Percentiles rank a stretch among this genome's conserved stretches.
These are phyloP conservation scores for Lontra canadensis DNA, from an alignment of 2,113 vertebrate species.

Conservation along the genomic window DNA sequence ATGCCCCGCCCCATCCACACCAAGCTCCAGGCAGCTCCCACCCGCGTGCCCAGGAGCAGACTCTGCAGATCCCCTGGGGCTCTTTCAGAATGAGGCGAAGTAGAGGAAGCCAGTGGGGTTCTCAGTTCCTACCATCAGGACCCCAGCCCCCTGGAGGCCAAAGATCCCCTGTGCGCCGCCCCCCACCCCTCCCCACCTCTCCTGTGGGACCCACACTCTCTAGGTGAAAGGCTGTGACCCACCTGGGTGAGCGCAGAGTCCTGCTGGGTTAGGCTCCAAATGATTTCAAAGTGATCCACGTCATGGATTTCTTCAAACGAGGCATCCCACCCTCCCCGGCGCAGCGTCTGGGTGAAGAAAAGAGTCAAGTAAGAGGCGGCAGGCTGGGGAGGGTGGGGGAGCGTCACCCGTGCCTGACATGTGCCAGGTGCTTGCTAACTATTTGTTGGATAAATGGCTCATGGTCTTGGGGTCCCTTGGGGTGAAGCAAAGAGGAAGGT, in stretches of 20 bases:
- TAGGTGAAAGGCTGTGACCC: rapidly evolving
- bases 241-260: constrained; percentile 83
- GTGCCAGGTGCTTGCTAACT: rapidly evolving
- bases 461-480: background rate
- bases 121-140: rapidly evolving
- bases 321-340: constrained; percentile 63
- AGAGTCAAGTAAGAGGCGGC: rapidly evolving
- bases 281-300: constrained; percentile 85
- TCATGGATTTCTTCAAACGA: constrained; percentile 74
- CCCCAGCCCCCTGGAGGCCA: background rate
- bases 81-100: too few species aligned
- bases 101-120: background rate
- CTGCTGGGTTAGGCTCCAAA: constrained; percentile 81
- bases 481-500: background rate
- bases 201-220: rapidly evolving
- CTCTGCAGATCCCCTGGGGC: background rate
- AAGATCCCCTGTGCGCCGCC: background rate
- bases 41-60: background rate
- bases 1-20: too few species aligned
- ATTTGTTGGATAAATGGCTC: background rate
- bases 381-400: background rate
- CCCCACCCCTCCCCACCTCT: rapidly evolving
- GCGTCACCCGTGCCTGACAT: rapidly evolving
- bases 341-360: constrained; percentile 57
- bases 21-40: background rate